phyloP scores from a whole-genome alignment of 2,888 invertebrate genomes.

The Antitype chi region DNA sequence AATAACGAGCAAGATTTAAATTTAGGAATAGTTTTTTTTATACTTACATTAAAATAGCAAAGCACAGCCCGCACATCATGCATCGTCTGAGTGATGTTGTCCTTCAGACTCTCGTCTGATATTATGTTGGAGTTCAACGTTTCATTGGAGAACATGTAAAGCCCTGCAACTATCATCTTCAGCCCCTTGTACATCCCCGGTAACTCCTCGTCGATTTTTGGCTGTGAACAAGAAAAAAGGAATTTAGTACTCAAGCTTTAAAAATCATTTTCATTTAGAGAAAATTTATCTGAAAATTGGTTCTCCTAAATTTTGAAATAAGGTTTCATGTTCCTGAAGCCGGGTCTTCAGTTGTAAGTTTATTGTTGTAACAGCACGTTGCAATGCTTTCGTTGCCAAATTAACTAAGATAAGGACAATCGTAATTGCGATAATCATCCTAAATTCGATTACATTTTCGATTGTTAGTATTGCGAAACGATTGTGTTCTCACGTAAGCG shows the following conservation, averaged over 20 bases:
- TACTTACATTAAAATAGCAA: slow-evolving; percentile 92
- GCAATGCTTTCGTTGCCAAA: slow-evolving; percentile 42
- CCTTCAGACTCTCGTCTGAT: slow-evolving; percentile 76
- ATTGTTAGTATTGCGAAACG: slow-evolving; percentile 84
- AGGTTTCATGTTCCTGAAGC: neutral
- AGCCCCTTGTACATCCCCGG: slow-evolving; percentile 92
- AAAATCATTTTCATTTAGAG: neutral
- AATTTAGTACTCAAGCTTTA: slow-evolving; percentile 40
- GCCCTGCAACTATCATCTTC: slow-evolving; percentile 93
- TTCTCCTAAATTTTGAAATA: neutral
- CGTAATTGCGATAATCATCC: slow-evolving; percentile 73
- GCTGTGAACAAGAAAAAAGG: slow-evolving; percentile 75
- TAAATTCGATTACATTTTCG: slow-evolving; percentile 76
- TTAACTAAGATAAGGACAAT: slow-evolving; percentile 68
- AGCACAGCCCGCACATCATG: slow-evolving; percentile 91
- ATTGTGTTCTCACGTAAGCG: slow-evolving; percentile 89
- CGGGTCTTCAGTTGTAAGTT: neutral
- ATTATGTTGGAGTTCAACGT: slow-evolving; percentile 83
- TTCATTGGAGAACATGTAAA: slow-evolving; percentile 92
- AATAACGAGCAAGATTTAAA: no score
- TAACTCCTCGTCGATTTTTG: slow-evolving; percentile 83
- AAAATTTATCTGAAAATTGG: neutral
- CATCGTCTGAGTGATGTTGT: slow-evolving; percentile 91
- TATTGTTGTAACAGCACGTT: slow-evolving; percentile 35
- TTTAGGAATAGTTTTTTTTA: slow-evolving; percentile 9